Conservation (phyloP, 2,888 invertebrate species). For the Busseola fusca region DNA sequence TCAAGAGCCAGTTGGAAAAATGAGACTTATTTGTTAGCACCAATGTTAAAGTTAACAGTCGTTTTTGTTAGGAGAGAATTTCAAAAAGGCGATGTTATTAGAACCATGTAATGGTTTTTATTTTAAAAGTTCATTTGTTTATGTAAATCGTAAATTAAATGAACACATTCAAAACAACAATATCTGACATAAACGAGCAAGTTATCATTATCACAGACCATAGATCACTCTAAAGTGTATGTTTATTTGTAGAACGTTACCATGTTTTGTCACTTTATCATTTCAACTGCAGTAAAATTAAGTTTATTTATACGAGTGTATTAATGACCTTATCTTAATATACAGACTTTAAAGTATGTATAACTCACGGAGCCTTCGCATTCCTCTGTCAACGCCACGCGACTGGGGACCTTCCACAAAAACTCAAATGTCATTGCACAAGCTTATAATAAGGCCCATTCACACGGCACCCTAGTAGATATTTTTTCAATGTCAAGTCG, state of each 20-base stretch:
- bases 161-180: constrained; percentile 39
- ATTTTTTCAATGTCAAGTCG: constrained; percentile 85
- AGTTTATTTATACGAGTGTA: constrained; percentile 48
- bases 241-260: constrained; percentile 40
- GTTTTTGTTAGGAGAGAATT: not conserved
- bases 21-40: constrained; percentile 35
- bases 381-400: constrained; percentile 77
- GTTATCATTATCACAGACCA: constrained; percentile 43
- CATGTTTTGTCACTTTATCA: constrained; percentile 48
- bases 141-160: constrained; percentile 45
- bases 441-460: constrained; percentile 87
- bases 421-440: constrained; percentile 87
- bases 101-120: constrained; percentile 4
- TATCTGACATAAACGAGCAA: constrained; percentile 39
- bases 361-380: constrained; percentile 65
- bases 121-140: constrained; percentile 4
- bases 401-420: constrained; percentile 78
- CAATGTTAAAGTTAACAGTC: not conserved
- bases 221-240: constrained; percentile 29
- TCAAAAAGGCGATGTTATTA: not conserved
- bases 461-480: constrained; percentile 79
- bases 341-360: constrained; percentile 48
- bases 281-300: constrained; percentile 46
- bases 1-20: constrained; percentile 37
- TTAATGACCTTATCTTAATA: constrained; percentile 58